Conservation (phyloP, 2,113 vertebrate genomes). For the Xiphophorus couchianus region DNA sequence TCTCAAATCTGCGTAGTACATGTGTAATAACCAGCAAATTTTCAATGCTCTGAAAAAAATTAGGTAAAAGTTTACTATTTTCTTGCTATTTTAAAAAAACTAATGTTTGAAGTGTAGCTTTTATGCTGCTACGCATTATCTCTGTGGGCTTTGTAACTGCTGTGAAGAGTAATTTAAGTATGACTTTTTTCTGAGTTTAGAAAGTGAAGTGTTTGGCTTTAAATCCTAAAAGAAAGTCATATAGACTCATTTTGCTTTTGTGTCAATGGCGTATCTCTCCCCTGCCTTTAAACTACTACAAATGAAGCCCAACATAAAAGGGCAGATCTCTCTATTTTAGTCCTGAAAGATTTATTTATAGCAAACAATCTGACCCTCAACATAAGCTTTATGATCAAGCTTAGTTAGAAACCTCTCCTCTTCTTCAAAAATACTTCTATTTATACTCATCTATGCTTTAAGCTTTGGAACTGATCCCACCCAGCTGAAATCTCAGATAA, state of each 20-base stretch:
- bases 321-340: constrained; percentile 69
- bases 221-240: constrained; percentile 40
- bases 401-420: constrained; percentile 58
- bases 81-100: constrained; percentile 12
- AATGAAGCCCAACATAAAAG: constrained; percentile 66
- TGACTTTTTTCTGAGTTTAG: constrained; percentile 20
- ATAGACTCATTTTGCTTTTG: constrained; percentile 40
- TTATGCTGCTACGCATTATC: constrained; percentile 42
- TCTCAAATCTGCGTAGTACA: constrained; percentile 54
- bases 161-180: constrained; percentile 49
- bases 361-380: constrained; percentile 59
- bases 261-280: constrained; percentile 30
- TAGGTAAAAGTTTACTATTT: constrained; percentile 10
- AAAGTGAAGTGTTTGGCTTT: constrained; percentile 38
- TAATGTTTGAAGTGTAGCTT: constrained; percentile 25
- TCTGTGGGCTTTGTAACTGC: constrained; percentile 57
- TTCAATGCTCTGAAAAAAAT: constrained; percentile 37
- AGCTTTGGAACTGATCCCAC: constrained; percentile 51
- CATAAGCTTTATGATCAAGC: constrained; percentile 61
- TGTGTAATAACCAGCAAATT: constrained; percentile 19
- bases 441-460: constrained; percentile 61
- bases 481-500: constrained; percentile 45
- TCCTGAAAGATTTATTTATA: constrained; percentile 69
- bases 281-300: constrained; percentile 34
- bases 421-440: constrained; percentile 62